These are phyloP conservation scores for Criorhina ranunculi DNA, from an alignment of 2,888 invertebrate species.

Conservation along the genomic window DNA sequence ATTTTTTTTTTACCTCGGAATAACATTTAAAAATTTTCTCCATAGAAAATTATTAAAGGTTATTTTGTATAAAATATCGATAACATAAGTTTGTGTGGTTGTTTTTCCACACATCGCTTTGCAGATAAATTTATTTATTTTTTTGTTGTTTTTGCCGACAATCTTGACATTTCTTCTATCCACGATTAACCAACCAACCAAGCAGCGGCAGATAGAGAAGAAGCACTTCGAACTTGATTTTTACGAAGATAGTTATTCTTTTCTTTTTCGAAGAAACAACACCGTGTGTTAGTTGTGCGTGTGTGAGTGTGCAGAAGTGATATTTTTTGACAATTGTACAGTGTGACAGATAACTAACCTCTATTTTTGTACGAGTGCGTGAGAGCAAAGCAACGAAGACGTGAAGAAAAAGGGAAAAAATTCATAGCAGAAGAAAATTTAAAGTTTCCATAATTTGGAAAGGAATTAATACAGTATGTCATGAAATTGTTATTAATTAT, in stretches of 20 bases:
- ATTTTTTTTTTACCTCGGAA: slow-evolving; percentile 12
- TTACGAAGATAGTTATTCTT: slow-evolving; percentile 42
- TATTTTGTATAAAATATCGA: not conserved
- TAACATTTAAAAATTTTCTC: slow-evolving; percentile 25
- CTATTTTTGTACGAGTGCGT: slow-evolving; percentile 73
- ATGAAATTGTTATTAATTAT: slow-evolving; percentile 19
- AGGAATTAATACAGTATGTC: slow-evolving; percentile 51
- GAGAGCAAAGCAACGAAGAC: slow-evolving; percentile 70
- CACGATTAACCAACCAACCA: no score
- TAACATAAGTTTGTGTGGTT: not conserved
- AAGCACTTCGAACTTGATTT: slow-evolving; percentile 36
- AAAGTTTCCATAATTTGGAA: slow-evolving; percentile 19
- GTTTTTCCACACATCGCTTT: slow-evolving; percentile 2
- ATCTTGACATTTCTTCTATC: slow-evolving; percentile 17
- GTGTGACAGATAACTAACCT: slow-evolving; percentile 76
- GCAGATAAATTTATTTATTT: slow-evolving; percentile 13
- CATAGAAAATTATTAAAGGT: slow-evolving; percentile 19
- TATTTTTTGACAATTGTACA: slow-evolving; percentile 69
- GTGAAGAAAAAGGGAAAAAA: slow-evolving; percentile 61
- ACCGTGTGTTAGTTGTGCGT: slow-evolving; percentile 76
- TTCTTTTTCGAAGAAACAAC: slow-evolving; percentile 64
- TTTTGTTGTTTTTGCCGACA: slow-evolving; percentile 26
- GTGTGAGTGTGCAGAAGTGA: slow-evolving; percentile 77
- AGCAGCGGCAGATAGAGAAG: slow-evolving; percentile 17
- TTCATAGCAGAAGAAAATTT: slow-evolving; percentile 26